phyloP scores from a whole-genome alignment of 2,113 vertebrate species.

The Bubo bubo region DNA sequence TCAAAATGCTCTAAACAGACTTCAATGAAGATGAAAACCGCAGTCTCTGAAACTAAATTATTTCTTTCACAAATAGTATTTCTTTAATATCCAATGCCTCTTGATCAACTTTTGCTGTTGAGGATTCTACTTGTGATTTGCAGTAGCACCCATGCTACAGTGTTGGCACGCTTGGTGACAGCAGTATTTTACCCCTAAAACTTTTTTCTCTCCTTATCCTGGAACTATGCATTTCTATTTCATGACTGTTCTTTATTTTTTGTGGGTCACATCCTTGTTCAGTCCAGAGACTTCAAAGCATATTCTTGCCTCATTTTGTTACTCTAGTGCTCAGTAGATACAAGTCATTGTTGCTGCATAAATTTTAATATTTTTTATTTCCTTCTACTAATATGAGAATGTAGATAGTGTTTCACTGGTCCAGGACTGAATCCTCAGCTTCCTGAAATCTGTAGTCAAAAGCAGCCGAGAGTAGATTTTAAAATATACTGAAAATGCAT shows the following conservation, averaged over 20 bases:
- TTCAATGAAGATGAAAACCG: not conserved
- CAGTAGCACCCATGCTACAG: not conserved
- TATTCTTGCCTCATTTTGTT: not conserved
- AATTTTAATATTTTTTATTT: not conserved
- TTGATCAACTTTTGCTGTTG: not conserved
- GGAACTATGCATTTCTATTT: not conserved
- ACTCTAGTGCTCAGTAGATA: not conserved
- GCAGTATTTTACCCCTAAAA: not conserved
- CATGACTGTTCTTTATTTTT: not conserved
- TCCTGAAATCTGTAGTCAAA: not conserved
- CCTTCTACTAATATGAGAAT: not conserved
- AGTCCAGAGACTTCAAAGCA: not conserved
- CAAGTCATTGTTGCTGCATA: not conserved
- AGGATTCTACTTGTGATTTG: not conserved
- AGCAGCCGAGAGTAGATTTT: not conserved
- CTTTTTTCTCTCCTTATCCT: not conserved
- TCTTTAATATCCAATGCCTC: not conserved
- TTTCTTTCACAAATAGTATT: not conserved
- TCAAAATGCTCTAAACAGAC: not conserved
- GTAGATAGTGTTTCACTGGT: not conserved
- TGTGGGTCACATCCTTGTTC: not conserved
- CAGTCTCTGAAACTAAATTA: not conserved
- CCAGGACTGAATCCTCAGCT: not conserved
- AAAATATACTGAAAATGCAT: not conserved
- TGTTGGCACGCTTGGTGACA: not conserved